phyloP scores from a whole-genome alignment of 2,797 vertebrate species.

The Gallinago nigripennis region DNA sequence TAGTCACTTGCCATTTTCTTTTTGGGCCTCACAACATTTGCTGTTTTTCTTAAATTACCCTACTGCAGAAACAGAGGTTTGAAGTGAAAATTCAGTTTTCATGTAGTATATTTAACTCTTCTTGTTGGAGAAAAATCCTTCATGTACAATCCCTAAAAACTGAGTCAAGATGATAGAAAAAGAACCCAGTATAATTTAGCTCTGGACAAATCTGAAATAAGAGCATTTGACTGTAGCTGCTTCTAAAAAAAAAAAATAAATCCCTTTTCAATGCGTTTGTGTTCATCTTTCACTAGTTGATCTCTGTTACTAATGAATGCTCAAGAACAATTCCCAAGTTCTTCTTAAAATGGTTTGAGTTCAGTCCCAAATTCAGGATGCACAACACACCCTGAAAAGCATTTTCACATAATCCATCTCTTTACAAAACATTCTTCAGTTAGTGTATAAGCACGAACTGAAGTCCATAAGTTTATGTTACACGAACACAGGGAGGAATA shows the following conservation, averaged over 20 bases:
- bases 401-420: background rate
- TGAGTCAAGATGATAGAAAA: background rate
- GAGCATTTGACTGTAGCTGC: background rate
- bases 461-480: background rate
- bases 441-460: background rate
- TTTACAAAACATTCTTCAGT: background rate
- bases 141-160: background rate
- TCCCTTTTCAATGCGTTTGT: background rate
- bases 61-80: background rate
- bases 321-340: background rate
- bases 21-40: background rate
- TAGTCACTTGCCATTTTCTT: background rate
- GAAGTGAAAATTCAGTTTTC: background rate
- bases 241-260: background rate
- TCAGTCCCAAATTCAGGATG: background rate
- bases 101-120: background rate
- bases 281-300: background rate
- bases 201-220: background rate
- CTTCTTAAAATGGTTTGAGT: background rate
- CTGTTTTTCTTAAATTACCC: background rate
- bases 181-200: background rate
- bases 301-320: background rate
- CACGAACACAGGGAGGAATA: background rate
- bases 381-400: background rate
- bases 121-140: background rate